Conservation (phyloP, 1,140 invertebrate genomes). For the Dermatophagoides farinae region DNA sequence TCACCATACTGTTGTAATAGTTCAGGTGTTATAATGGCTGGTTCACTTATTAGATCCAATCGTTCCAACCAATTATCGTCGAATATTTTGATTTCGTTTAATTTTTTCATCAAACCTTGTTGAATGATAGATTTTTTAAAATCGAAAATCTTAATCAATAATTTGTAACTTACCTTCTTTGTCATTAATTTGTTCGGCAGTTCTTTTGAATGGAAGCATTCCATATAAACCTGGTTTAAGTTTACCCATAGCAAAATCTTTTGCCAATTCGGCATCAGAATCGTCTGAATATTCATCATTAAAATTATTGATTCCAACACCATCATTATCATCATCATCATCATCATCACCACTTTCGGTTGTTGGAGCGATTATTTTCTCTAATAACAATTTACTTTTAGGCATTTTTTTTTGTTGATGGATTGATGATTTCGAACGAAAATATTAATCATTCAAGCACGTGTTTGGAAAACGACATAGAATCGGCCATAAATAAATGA, state of each 20-base stretch:
- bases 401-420: neutral
- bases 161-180: conserved; percentile 23
- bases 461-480: too few relatives aligned
- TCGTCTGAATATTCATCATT: conserved; percentile 2
- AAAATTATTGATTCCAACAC: neutral
- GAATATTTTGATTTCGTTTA: conserved; percentile 44
- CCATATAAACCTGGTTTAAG: conserved; percentile 60
- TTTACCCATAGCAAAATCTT: conserved; percentile 53
- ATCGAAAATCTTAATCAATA: neutral
- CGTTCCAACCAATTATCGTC: conserved; percentile 59
- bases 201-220: conserved; percentile 28
- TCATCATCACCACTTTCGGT: neutral
- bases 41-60: conserved; percentile 48
- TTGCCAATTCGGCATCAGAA: conserved; percentile 41
- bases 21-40: conserved; percentile 58
- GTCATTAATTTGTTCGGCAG: conserved; percentile 26
- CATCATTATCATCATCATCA: too few relatives aligned
- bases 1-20: conserved; percentile 32
- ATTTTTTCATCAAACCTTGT: conserved; percentile 39
- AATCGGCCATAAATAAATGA: neutral
- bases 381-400: neutral
- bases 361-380: neutral
- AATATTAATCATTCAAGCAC: too few relatives aligned
- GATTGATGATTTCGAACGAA: neutral
- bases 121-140: conserved; percentile 4